phyloP scores from a whole-genome alignment of 2,797 vertebrate species.

The Mastacembelus armatus region DNA sequence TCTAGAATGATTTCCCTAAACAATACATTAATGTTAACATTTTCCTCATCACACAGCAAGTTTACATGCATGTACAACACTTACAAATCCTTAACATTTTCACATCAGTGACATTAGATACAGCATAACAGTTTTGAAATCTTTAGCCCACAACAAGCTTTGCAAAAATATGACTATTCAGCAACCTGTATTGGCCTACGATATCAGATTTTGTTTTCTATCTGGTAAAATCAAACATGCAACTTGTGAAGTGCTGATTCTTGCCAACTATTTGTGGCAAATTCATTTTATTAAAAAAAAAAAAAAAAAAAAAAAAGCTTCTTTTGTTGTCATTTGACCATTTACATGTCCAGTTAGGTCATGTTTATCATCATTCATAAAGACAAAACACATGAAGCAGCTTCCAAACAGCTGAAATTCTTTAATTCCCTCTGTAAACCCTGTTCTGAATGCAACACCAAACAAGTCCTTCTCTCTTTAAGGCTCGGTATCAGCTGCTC shows the following conservation, averaged over 20 bases:
- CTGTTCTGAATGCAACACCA: conserved; percentile 44
- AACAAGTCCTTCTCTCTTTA: conserved; percentile 46
- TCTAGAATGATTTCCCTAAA: conserved; percentile 69
- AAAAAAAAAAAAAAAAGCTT: too few species aligned
- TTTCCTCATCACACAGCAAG: conserved; percentile 79
- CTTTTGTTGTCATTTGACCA: conserved; percentile 46
- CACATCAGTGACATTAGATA: conserved; percentile 82
- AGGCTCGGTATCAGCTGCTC: conserved; percentile 55
- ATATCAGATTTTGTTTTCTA: conserved; percentile 21
- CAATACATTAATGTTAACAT: conserved; percentile 70
- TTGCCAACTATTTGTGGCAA: conserved; percentile 10
- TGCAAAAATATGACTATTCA: conserved; percentile 84
- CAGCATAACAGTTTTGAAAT: conserved; percentile 64
- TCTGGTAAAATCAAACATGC: conserved; percentile 25
- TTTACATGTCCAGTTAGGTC: conserved; percentile 26
- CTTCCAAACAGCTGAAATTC: conserved; percentile 29
- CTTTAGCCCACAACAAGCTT: conserved; percentile 79
- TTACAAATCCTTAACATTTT: conserved; percentile 82
- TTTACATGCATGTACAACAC: conserved; percentile 88
- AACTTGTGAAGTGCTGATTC: conserved; percentile 39
- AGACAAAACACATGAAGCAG: conserved; percentile 32
- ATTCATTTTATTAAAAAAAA: conserved; percentile 32
- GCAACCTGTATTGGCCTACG: conserved; percentile 82
- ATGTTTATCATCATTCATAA: conserved; percentile 38
- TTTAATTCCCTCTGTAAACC: conserved; percentile 45